Evolutionary conservation across 2,888 invertebrate species (phyloP).

Genomic region (Merodon equestris): DNA sequence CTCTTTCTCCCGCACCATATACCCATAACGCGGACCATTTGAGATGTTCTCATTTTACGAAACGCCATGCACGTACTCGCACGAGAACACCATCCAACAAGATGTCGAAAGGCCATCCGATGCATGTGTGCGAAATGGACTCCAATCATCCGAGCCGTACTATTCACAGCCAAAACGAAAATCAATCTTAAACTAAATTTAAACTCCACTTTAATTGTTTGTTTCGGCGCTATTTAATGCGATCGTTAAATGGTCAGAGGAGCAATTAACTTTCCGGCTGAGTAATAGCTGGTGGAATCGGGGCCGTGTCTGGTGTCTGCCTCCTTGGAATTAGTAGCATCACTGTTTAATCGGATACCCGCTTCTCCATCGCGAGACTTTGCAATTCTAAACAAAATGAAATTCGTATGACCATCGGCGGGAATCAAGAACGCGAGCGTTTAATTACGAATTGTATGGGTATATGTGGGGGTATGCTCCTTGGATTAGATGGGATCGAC

Average conservation of each 20-base stretch:
- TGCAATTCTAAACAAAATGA: background rate
- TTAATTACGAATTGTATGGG: no score
- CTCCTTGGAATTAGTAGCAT: no score
- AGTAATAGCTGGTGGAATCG: conserved; percentile 57
- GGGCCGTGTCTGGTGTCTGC: background rate
- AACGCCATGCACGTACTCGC: conserved; percentile 68
- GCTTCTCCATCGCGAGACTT: background rate
- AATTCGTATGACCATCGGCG: no score
- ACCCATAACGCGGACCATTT: conserved; percentile 13
- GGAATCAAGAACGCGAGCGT: no score
- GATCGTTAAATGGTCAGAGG: conserved; percentile 71
- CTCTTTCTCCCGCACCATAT: background rate
- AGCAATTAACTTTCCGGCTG: conserved; percentile 66
- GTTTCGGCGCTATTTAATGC: conserved; percentile 72
- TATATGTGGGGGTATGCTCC: no score
- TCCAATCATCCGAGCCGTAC: conserved; percentile 1
- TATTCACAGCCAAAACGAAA: conserved; percentile 12
- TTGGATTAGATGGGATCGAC: no score
- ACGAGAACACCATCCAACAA: conserved; percentile 39
- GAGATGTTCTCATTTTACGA: conserved; percentile 65
- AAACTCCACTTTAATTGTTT: conserved; percentile 72
- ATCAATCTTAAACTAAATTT: conserved; percentile 66
- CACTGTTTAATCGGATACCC: no score
- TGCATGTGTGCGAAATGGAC: conserved; percentile 51
- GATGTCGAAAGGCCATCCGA: conserved; percentile 3